Percentiles rank a stretch among this genome's conserved stretches.
phyloP scores from a whole-genome alignment of 2,797 vertebrate genomes.

The Martes flavigula region DNA sequence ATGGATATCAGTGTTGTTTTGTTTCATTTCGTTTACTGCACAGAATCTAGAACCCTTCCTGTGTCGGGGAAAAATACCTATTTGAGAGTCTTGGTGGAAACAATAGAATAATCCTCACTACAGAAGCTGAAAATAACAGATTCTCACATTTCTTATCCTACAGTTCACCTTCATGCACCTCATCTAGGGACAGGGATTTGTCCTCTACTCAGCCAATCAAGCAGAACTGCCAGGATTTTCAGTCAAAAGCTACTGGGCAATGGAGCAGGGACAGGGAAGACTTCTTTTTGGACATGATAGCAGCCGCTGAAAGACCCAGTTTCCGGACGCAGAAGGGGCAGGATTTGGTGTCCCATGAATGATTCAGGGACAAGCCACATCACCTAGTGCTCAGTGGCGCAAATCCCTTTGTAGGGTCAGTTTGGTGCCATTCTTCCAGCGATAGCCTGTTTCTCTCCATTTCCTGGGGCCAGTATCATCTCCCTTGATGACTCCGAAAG shows the following conservation, averaged over 20 bases:
- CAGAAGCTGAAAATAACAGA: neutral
- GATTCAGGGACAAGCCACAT: neutral
- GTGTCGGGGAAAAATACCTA: rapidly evolving
- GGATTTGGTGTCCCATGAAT: neutral
- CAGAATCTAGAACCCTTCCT: neutral
- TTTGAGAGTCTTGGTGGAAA: neutral
- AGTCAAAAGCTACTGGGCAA: neutral
- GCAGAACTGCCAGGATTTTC: neutral
- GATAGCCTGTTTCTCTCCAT: neutral
- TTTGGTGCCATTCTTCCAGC: neutral
- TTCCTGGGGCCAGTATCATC: neutral
- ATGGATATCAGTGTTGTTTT: neutral
- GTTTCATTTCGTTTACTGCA: neutral
- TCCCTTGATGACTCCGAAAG: neutral
- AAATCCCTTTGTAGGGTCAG: neutral
- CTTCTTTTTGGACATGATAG: neutral
- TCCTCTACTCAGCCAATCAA: neutral
- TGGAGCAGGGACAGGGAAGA: neutral
- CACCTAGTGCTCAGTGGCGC: neutral
- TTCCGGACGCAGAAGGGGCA: neutral
- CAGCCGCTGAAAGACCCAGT: neutral
- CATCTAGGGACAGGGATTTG: neutral
- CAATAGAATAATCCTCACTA: neutral
- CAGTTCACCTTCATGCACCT: neutral
- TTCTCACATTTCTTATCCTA: neutral